Base-by-base conservation (phyloP, 1,140 invertebrate genomes). In the Ips typographus region DNA sequence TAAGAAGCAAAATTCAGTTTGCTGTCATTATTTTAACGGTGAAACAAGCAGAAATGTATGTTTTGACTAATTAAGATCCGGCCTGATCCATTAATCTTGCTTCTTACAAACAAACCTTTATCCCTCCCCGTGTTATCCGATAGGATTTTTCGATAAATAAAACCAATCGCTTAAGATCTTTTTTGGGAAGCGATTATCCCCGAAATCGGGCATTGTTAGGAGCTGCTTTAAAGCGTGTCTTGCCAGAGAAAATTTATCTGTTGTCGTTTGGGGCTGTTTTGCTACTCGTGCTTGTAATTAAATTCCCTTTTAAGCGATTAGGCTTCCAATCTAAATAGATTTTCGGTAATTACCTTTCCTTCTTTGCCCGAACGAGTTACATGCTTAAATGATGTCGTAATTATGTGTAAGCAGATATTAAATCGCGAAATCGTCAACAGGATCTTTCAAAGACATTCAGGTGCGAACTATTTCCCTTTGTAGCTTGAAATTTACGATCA, bases 161-260 rank as follows among this genome's bases (percentile, higher is more conserved):
- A 49, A 49, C 44, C 44, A 49, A 49, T 49, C 44, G 44, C 44
- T 49, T 49, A 49, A 49, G 44, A 49, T 49, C 44, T 49, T 49
- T 49, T 49, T 49, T 49, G 6, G 44, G 22, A 22, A 49, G 44
- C 44, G 44, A 49, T 49, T 49, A 49, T 49, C 44, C 22, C 44
- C 44, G 44, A 49, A 49, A 49, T 49, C 44, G 44, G 44, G 44
- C 44, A 49, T 49, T 49, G 44, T 49, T 49, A 49, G 44, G 44
- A 22, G 44, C 44, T 22, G 44, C 44, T 49, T 49, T 49, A 49
- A 49, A 49, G 22, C 44, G 44, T 22, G 22, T 49, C 44, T 49
- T 49, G 1, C 44, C 7, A 49, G 22, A 22, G 6, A 22, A 49
- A 49, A 49, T 49, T 49, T 49, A 49, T 49, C 44, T 49, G 6